phyloP scores from a whole-genome alignment of 2,797 vertebrate species.

The Microctenopoma stevenorrisi region DNA sequence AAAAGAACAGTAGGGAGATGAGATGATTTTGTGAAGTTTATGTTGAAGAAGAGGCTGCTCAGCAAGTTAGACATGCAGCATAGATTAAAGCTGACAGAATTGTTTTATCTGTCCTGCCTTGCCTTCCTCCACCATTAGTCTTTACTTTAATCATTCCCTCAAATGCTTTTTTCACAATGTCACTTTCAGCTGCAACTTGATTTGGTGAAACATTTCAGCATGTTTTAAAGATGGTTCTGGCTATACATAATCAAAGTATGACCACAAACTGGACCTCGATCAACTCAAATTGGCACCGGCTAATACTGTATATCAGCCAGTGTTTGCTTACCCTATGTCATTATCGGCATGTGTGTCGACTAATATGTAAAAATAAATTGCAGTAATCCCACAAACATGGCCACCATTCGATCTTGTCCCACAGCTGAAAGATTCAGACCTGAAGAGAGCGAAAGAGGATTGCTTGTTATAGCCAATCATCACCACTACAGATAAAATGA shows the following conservation, averaged over 20 bases:
- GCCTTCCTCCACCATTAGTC: background rate
- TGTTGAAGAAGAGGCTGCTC: constrained; percentile 20
- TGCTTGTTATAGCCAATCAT: constrained; percentile 55
- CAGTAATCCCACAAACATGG: background rate
- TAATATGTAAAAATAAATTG: background rate
- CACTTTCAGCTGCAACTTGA: background rate
- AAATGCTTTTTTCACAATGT: constrained; percentile 1
- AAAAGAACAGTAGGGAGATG: background rate
- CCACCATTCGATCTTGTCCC: constrained; percentile 42
- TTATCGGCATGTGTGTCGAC: background rate
- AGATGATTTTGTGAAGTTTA: background rate
- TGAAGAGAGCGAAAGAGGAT: constrained; percentile 39
- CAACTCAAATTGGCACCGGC: background rate
- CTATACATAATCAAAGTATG: background rate
- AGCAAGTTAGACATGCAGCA: constrained; percentile 20
- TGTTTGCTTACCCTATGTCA: background rate
- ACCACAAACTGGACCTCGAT: background rate
- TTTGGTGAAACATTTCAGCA: constrained; percentile 4
- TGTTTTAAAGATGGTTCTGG: background rate
- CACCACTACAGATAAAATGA: constrained; percentile 54
- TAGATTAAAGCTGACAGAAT: constrained; percentile 50
- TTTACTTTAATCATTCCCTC: constrained; percentile 16
- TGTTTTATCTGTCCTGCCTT: constrained; percentile 15
- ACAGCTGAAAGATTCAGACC: constrained; percentile 37
- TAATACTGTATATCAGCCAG: background rate